Evolutionary conservation across 53 echinoderm and acorn worm genomes (phyloP).

Genomic region (Stichopus horrens): DNA sequence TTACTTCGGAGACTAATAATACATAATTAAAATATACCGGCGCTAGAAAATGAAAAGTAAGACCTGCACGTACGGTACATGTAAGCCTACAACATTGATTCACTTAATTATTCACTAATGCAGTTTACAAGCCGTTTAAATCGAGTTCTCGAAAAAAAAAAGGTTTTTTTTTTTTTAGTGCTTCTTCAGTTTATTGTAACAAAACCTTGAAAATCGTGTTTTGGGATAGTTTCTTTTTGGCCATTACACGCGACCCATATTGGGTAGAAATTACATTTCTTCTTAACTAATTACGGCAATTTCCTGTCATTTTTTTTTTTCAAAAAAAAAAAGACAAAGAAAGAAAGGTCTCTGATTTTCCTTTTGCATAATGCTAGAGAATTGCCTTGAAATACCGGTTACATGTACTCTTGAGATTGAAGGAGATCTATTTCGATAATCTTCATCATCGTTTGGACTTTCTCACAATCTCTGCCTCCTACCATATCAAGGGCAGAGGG

Average conservation of each 20-base stretch:
- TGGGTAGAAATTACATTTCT: not conserved
- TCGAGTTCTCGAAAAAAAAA: not conserved
- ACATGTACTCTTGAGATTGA: too few relatives aligned
- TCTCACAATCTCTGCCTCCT: too few relatives aligned
- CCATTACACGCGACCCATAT: constrained; percentile 28
- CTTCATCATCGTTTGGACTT: too few relatives aligned
- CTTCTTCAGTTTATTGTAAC: not conserved
- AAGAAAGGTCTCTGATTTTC: too few relatives aligned
- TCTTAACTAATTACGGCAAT: constrained; percentile 34
- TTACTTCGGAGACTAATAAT: constrained; percentile 39
- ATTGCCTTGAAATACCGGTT: too few relatives aligned
- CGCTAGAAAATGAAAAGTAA: not conserved
- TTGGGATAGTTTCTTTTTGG: constrained; percentile 3
- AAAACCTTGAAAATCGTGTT: not conserved
- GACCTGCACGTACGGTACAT: not conserved
- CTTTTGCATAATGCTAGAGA: too few relatives aligned
- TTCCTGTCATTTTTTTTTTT: not conserved
- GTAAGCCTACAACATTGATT: constrained; percentile 29
- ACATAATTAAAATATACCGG: constrained; percentile 38
- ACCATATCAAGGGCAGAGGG: too few relatives aligned
- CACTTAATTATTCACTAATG: constrained; percentile 42
- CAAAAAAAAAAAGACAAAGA: too few relatives aligned
- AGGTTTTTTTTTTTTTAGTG: not conserved
- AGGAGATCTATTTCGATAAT: too few relatives aligned
- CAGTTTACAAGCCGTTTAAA: constrained; percentile 22